A percentile compares a stretch with the other conserved stretches of the same genome.
Evolutionary conservation across 2,113 vertebrate species (phyloP).

Genomic region (Pygoscelis antarcticus): DNA sequence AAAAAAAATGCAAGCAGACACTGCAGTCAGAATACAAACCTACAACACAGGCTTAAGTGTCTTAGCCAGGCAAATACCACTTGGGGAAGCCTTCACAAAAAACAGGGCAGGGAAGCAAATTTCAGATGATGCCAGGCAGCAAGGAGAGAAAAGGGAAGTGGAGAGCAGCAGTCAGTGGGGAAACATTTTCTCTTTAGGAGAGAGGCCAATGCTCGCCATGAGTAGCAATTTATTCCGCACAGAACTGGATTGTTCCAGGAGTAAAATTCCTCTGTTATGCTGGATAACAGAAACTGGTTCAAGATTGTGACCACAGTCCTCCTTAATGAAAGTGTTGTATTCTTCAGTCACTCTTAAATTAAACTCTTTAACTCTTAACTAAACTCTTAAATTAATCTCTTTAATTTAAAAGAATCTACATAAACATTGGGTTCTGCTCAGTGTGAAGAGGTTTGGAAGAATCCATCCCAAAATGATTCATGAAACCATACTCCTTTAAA

Average conservation of each 20-base stretch:
- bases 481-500: conserved; percentile 48
- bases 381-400: conserved; percentile 27
- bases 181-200: neutral
- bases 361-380: conserved; percentile 18
- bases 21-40: neutral
- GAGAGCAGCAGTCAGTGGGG: neutral
- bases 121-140: neutral
- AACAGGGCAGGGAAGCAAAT: neutral
- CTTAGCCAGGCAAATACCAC: neutral
- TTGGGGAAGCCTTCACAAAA: neutral
- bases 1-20: neutral
- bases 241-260: neutral
- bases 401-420: conserved; percentile 45
- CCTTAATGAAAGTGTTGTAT: neutral
- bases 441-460: conserved; percentile 27
- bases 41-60: neutral
- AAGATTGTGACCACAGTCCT: neutral
- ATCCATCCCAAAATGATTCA: conserved; percentile 58
- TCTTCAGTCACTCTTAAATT: conserved; percentile 19
- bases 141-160: neutral
- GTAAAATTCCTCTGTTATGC: neutral
- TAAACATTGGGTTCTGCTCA: conserved; percentile 26
- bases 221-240: neutral
- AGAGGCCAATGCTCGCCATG: neutral
- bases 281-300: conserved; percentile 8